These are phyloP conservation scores for Athrips mouffetella DNA, from an alignment of 2,888 invertebrate species.

Conservation along the genomic window DNA sequence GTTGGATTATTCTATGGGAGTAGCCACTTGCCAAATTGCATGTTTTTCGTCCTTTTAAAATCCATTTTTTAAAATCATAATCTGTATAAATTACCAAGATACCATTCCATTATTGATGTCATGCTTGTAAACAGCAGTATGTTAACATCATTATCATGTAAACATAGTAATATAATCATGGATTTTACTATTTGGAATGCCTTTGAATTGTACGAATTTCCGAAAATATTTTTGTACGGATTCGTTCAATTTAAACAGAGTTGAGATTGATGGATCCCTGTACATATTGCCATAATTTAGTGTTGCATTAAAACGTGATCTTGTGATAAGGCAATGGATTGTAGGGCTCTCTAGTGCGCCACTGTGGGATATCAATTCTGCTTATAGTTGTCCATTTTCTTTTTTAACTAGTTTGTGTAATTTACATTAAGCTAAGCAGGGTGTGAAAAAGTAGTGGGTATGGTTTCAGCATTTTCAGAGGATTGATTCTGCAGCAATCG, in stretches of 20 bases:
- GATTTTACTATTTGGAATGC: slow-evolving; percentile 3
- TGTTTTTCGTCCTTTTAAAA: background rate
- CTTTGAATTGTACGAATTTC: slow-evolving; percentile 10
- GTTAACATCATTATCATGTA: background rate
- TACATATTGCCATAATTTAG: slow-evolving; percentile 35
- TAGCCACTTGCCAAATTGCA: slow-evolving; percentile 8
- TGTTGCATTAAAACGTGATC: slow-evolving; percentile 28
- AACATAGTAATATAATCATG: background rate
- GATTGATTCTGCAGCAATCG: too few species aligned
- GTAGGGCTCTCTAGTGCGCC: slow-evolving; percentile 35
- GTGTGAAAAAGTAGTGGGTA: too few species aligned
- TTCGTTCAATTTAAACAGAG: slow-evolving; percentile 21
- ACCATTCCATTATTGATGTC: background rate
- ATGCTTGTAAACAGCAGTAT: background rate
- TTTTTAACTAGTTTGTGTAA: background rate
- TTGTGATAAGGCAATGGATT: slow-evolving; percentile 28
- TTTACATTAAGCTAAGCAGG: too few species aligned
- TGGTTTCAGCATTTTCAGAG: too few species aligned
- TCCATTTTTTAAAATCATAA: background rate
- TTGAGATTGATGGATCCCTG: slow-evolving; percentile 29
- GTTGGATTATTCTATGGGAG: background rate
- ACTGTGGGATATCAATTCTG: slow-evolving; percentile 15
- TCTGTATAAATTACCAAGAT: background rate
- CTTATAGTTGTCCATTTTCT: background rate
- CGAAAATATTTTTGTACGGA: slow-evolving; percentile 10